Evolutionary conservation across 1,140 invertebrate genomes (phyloP).

Genomic region (Oppia nitens): DNA sequence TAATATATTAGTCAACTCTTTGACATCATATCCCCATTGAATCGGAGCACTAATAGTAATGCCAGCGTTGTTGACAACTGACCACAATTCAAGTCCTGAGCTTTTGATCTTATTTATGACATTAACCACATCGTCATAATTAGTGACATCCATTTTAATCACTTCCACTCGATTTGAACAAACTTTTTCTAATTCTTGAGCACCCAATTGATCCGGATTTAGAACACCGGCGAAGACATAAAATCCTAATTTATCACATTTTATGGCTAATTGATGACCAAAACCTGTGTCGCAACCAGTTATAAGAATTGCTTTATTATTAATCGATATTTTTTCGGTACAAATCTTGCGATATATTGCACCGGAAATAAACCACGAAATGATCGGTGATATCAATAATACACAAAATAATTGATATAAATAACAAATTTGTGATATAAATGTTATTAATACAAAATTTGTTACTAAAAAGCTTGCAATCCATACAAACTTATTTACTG

Average conservation of each 20-base stretch:
- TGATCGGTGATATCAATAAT: too few species aligned
- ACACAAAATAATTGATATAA: too few species aligned
- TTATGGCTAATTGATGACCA: constrained; percentile 29
- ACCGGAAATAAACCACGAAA: too few species aligned
- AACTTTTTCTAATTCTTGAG: constrained; percentile 18
- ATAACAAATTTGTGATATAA: too few species aligned
- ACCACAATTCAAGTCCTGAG: constrained; percentile 49
- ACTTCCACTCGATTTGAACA: constrained; percentile 21
- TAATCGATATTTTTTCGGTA: background rate
- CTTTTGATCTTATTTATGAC: constrained; percentile 7
- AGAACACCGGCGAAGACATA: constrained; percentile 36
- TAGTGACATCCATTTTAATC: constrained; percentile 31
- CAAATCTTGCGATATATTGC: background rate
- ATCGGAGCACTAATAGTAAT: constrained; percentile 31
- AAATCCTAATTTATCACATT: constrained; percentile 30
- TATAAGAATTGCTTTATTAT: constrained; percentile 1
- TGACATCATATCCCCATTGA: constrained; percentile 30
- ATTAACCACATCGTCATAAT: constrained; percentile 16
- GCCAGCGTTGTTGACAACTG: constrained; percentile 69
- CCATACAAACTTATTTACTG: too few species aligned
- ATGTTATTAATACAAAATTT: too few species aligned
- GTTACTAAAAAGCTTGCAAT: too few species aligned
- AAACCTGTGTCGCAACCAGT: constrained; percentile 26
- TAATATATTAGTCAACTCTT: constrained; percentile 24
- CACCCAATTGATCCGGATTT: constrained; percentile 26